Base-by-base conservation (phyloP, 2,797 vertebrate species). In the Muraenolepis orangiensis region DNA sequence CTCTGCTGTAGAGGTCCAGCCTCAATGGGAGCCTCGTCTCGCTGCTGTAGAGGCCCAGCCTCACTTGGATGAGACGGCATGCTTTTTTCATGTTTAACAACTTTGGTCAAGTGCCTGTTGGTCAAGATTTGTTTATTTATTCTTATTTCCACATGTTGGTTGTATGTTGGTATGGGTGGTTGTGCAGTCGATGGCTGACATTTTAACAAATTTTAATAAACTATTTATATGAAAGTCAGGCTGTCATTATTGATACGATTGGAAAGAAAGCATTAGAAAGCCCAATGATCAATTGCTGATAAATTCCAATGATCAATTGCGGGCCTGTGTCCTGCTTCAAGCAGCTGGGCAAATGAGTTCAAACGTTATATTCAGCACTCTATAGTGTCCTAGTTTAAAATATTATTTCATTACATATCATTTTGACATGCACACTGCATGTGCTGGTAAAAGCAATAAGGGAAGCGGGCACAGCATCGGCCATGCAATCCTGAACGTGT, bases 1-100 rank as follows among this genome's bases (percentile, higher is more conserved):
- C 85, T 30, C 73, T 91, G 71, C 77, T 92, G 20, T 93, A 74
- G 84, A 8, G 13, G 12, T 12, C 51, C 51, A 10, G 51, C 51
- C 57, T 26, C 57, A n/a, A n/a, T n/a, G 20, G 20, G 23, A 1
- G 7, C 51, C 51, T 6, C 20, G 51, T n/a, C 4, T 78, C 85
- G 28, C 73, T 91, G 71, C 77, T 92, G 20, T 93, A 74, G 84
- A 8, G 13, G 12, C 4, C 51, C 51, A 10, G 51, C 51, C 57
- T 26, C 57, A n/a, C 20, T 57, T 20, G 20, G 31, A 1, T 2
- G 29, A 13, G 23, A 0, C 42, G 31, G 0, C 6, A 18, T 70
- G 28, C 69, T n/a, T 72, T 40, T 16, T 13, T 13, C 2, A 57
- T 23, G 26, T 66, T 2, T 26, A 2, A 1, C 20, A 20, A 51